Evolutionary conservation across 2,797 vertebrate genomes (phyloP), one percentile per base, ranked within the genome.

Genomic region (Muraenolepis orangiensis): DNA sequence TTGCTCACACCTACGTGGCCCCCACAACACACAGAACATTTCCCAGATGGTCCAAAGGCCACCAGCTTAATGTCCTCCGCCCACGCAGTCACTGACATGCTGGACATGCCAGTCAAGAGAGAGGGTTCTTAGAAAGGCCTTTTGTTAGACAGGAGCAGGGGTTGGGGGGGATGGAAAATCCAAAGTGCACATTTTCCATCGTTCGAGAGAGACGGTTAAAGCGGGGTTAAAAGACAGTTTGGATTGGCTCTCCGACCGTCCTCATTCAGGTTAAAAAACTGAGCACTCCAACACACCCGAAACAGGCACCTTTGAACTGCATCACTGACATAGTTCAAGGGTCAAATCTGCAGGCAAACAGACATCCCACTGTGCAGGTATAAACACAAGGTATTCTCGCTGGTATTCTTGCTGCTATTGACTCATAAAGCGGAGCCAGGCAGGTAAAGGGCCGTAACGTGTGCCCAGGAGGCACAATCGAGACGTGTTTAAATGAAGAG

Each of bases 1-100:
- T 78, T 83, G 82, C 77, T 84, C 72, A 89, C 86, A 88, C 87
- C 88, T 88, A 91, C 91, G 77, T 34, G 73, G 11, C n/a, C n/a
- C 69, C 74, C 81, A 75, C 57, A 71, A 76, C 76, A 12, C 66
- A 74, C 72, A 7, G 20, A 57, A 57, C 51, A 74, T 28, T 29
- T 77, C 72, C 14, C 51, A 72, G 10, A 66, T 78, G 71, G 82
- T 76, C 73, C 79, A 86, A 90, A 92, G 85, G 88, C 85, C 88
- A 92, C 89, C 87, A 85, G 84, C 83, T 73, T 71, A 79, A 71
- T 36, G 14, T 4, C 11, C 75, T 85, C 82, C 79, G 82, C 87
- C 34, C 78, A 40, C 31, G 4, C 14, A 31, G 34, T 20, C 74
- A 69, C 72, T 66, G 61, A 84, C 40, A 11, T 12, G 67, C 74